Base-by-base conservation (phyloP, 2,797 vertebrate genomes). In the Peromyscus eremicus region DNA sequence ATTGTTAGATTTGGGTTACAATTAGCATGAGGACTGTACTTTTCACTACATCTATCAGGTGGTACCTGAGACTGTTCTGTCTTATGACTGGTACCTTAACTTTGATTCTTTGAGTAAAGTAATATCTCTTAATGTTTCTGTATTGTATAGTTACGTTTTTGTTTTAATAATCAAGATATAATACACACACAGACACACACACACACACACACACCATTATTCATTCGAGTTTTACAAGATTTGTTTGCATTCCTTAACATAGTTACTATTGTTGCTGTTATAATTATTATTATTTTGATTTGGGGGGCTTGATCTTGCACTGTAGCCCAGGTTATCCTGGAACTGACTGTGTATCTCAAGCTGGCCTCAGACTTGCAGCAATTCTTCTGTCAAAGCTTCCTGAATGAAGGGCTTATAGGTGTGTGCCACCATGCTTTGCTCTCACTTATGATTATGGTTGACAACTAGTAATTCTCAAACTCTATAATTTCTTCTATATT, bases 381-480 rank as follows among this genome's bases (percentile, higher is more conserved):
- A 14, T 40, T 52, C 10, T 87, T 6, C 49, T 40, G 5, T n/a
- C 25, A 73, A 55, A 73, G 14, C 32, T n/a, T 87, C 14, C 23
- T 57, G 23, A 37, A 73, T 19, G 14, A 55, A 49, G 49, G 25
- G 23, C 37, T 29, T 57, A 73, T 16, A 40, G n/a, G 68, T n/a
- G 25, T 11, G 9, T 57, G 49, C 25, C 49, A 19, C 17, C 14
- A 32, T 21, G 52, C 25, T n/a, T 21, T 52, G 34, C 27, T 40
- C 52, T 32, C 85, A 89, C 73, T 75, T 7, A 55, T 32, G 32
- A 60, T 81, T 83, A 80, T 37, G 11, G 66, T 62, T 94, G 60
- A 87, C 17, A 81, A 73, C 32, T 60, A 14, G 4, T 37, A 81
- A 57, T 90, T 93, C 71, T 80, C 46, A 96, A 86, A 95, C 94